These are phyloP conservation scores for Parazoanthus swiftii DNA, from an alignment of 92 coral and sea anemone genomes.

Conservation along the genomic window DNA sequence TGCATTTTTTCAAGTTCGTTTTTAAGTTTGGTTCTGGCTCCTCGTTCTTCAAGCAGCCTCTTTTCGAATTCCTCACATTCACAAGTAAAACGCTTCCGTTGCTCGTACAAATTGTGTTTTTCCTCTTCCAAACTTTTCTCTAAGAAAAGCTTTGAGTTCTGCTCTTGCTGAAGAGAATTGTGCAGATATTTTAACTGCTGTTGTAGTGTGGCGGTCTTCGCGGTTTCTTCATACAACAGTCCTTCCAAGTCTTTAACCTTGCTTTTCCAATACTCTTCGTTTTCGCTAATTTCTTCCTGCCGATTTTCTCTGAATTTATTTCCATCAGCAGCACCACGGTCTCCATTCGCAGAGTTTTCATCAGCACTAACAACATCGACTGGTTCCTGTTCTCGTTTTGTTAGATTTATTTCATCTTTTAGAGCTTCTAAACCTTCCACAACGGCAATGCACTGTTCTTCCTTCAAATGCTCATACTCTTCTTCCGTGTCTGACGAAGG, in stretches of 20 bases:
- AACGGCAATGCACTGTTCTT: neutral
- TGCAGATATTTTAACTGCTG: slow-evolving; percentile 57
- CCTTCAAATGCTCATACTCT: slow-evolving; percentile 35
- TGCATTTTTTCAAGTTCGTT: slow-evolving; percentile 52
- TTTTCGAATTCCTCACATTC: slow-evolving; percentile 87
- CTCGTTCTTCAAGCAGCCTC: slow-evolving; percentile 79
- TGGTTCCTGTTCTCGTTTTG: neutral
- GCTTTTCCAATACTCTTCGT: slow-evolving; percentile 16
- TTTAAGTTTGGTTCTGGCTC: slow-evolving; percentile 62
- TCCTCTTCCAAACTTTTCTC: slow-evolving; percentile 62
- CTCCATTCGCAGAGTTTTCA: neutral
- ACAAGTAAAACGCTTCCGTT: slow-evolving; percentile 69
- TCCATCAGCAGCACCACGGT: neutral
- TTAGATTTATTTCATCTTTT: neutral
- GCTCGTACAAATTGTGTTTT: slow-evolving; percentile 58
- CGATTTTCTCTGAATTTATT: neutral
- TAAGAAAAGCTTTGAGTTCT: slow-evolving; percentile 29
- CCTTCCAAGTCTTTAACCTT: slow-evolving; percentile 24
- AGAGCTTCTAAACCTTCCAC: neutral
- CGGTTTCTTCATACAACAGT: slow-evolving; percentile 33
- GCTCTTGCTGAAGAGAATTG: slow-evolving; percentile 50
- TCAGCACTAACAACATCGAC: neutral
- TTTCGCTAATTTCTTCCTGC: neutral
- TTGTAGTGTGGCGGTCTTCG: slow-evolving; percentile 28
- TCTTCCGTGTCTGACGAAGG: slow-evolving; percentile 33